These are phyloP conservation scores for Odontamblyopus rebecca DNA, from an alignment of 2,797 vertebrate genomes.

Conservation along the genomic window DNA sequence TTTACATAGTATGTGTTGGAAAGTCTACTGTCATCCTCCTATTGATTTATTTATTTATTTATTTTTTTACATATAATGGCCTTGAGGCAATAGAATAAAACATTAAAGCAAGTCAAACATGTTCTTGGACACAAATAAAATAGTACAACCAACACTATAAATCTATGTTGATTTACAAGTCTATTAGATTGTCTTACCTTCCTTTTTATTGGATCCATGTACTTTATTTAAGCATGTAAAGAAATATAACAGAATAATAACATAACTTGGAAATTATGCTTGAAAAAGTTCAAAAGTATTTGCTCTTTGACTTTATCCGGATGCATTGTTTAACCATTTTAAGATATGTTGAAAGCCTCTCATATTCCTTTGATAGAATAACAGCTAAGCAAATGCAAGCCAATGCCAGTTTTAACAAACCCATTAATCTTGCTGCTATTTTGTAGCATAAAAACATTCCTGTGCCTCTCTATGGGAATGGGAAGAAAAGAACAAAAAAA, in stretches of 20 bases:
- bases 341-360: constrained; percentile 45
- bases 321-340: constrained; percentile 40
- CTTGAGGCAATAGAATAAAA: background rate
- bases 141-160: no score
- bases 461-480: constrained; percentile 63
- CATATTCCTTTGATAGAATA: constrained; percentile 55
- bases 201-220: background rate
- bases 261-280: no score
- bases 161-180: no score
- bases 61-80: background rate
- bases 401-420: constrained; percentile 47
- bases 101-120: background rate
- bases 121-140: background rate
- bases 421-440: constrained; percentile 64
- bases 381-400: constrained; percentile 52
- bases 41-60: background rate
- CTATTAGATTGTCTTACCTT: background rate
- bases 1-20: constrained; percentile 4
- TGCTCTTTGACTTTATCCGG: constrained; percentile 34
- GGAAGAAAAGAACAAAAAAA: constrained; percentile 43
- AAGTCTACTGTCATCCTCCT: background rate
- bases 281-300: constrained; percentile 15
- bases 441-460: constrained; percentile 69
- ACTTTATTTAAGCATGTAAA: background rate
- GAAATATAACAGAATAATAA: background rate